A percentile compares a stretch with the other conserved stretches of the same genome.
Evolutionary conservation across 2,797 vertebrate species (phyloP).

Genomic region (Eupleurogrammus muticus): DNA sequence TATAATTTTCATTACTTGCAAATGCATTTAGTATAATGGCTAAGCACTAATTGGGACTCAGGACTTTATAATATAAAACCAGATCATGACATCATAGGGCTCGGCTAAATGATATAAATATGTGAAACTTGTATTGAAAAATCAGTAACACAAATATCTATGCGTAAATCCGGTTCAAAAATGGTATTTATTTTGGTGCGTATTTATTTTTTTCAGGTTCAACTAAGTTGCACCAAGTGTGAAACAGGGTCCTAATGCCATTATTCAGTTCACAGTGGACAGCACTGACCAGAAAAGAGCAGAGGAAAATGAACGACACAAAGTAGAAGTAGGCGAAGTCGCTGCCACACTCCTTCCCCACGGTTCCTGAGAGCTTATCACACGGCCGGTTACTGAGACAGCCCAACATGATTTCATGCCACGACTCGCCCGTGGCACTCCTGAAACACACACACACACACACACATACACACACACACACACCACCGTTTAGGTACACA

Average conservation of each 20-base stretch:
- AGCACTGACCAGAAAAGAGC: slow-evolving; percentile 94
- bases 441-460: slow-evolving; percentile 72
- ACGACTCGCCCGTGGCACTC: slow-evolving; percentile 97
- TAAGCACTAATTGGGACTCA: not conserved
- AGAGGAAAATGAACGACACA: slow-evolving; percentile 98
- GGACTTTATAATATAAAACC: not conserved
- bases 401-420: slow-evolving; percentile 98
- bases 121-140: not conserved
- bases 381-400: slow-evolving; percentile 91
- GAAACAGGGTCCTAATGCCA: too few relatives aligned
- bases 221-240: not conserved
- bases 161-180: not conserved
- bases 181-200: not conserved
- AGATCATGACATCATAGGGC: not conserved
- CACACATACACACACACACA: not conserved
- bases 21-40: not conserved
- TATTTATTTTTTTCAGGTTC: not conserved
- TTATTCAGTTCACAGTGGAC: not conserved
- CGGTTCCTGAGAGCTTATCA: slow-evolving; percentile 83
- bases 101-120: not conserved
- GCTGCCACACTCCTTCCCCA: slow-evolving; percentile 91
- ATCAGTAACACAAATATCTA: not conserved
- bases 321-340: slow-evolving; percentile 99
- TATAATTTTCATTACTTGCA: not conserved
- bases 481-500: too few relatives aligned